Conservation (phyloP, 2,113 vertebrate genomes). For the Callospermophilus lateralis region DNA sequence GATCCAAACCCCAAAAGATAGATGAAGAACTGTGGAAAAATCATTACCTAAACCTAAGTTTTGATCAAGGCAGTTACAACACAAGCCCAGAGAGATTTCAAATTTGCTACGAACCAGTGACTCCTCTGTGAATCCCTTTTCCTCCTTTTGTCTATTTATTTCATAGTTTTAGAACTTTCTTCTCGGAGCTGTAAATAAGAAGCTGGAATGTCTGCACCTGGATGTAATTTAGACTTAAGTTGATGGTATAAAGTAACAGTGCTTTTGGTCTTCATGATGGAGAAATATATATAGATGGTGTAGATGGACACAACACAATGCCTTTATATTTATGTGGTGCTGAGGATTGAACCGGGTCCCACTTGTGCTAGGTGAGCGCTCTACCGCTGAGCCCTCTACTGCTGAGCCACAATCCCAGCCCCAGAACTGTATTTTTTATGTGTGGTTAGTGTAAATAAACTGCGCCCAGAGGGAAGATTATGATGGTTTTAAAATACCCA, state of each 20-base stretch:
- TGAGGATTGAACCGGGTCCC: too few species aligned
- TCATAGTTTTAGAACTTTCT: background rate
- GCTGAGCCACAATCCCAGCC: too few species aligned
- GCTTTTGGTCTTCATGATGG: background rate
- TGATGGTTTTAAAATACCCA: background rate
- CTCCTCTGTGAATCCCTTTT: background rate
- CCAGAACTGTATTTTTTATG: background rate
- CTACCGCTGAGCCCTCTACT: too few species aligned
- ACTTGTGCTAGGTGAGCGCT: too few species aligned
- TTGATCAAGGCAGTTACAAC: background rate
- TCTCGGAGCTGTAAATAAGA: background rate
- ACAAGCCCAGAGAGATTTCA: background rate
- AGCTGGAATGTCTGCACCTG: background rate
- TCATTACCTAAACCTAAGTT: background rate
- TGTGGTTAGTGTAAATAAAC: background rate
- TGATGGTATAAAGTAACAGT: background rate
- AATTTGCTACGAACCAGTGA: background rate
- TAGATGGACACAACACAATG: too few species aligned
- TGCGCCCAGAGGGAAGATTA: background rate
- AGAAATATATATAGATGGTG: too few species aligned
- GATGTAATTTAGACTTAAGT: background rate
- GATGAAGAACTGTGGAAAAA: background rate
- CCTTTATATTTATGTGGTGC: too few species aligned
- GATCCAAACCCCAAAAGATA: background rate
- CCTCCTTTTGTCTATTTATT: background rate